Base-by-base conservation (phyloP, 2,888 invertebrate genomes). In the Gymnosoma rotundatum region DNA sequence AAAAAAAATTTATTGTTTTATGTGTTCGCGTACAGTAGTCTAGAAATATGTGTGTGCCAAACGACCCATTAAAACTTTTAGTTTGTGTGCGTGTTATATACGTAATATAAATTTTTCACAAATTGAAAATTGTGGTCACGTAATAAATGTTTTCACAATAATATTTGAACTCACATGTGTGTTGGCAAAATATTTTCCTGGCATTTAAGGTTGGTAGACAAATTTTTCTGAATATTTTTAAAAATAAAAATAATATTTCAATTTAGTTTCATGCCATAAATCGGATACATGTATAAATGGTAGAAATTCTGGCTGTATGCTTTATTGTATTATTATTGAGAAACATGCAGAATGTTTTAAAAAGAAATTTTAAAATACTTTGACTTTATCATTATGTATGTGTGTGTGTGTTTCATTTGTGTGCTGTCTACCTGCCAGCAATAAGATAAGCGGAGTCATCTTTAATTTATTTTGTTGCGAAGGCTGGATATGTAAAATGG, bases 91-190 rank as follows among this genome's bases (percentile, higher is more conserved):
- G 9, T 32, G 18, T 50, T 61, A 32, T 56, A 48, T 36, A 45
- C 25, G 18, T 45, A 60, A 67, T 61, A 60, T n/a, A 67, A 67
- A 61, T 60, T 60, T 25, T 61, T 6, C 61, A 56, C 54, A 75
- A 69, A 81, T 81, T 69, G 69, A 74, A 82, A 81, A 79, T 70
- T 78, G 60, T 78, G 74, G 73, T 74, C 73, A 74, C 63, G 83
- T 75, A 81, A 58, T 70, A 64, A 78, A 78, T 69, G 67, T 32
- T 78, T 78, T 50, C 52, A 38, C 56, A 56, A 69, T 52, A 60
- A 56, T 48, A 75, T 69, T 67, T 67, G 7, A 16, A 50, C n/a
- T 58, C 58, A 38, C 64, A 63, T 63, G 78, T 54, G 78, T 61
- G 61, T 78, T 67, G 60, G 36, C 38, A 60, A 48, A 36, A 36